Evolutionary conservation across 1,140 invertebrate species (phyloP).

Genomic region (Ips nitidus): DNA sequence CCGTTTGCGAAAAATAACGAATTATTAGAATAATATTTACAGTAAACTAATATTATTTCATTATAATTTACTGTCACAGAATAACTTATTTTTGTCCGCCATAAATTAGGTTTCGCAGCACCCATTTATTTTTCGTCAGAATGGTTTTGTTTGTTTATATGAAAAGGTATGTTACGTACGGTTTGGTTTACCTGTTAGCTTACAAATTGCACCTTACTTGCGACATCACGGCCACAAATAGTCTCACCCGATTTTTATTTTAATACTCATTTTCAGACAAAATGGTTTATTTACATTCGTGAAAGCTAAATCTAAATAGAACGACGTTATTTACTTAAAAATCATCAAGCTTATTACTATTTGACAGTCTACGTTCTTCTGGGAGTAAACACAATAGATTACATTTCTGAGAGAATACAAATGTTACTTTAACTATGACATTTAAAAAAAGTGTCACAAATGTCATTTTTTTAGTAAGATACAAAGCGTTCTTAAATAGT

Average conservation of each 20-base stretch:
- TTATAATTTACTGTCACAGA: slow-evolving; percentile 35
- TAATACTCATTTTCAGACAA: too few species aligned
- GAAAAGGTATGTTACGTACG: slow-evolving; percentile 22
- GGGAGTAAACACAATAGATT: too few species aligned
- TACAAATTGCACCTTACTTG: slow-evolving; percentile 26
- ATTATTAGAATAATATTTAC: slow-evolving; percentile 36
- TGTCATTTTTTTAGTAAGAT: too few species aligned
- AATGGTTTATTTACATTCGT: too few species aligned
- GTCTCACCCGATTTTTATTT: not conserved
- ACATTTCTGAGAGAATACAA: too few species aligned
- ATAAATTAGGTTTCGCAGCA: slow-evolving; percentile 28
- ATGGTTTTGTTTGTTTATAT: slow-evolving; percentile 30
- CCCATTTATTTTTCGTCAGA: slow-evolving; percentile 28
- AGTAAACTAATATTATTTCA: slow-evolving; percentile 33
- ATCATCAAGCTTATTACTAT: too few species aligned
- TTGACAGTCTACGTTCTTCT: too few species aligned
- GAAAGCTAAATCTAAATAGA: too few species aligned
- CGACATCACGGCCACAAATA: slow-evolving; percentile 6
- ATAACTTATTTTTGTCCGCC: slow-evolving; percentile 35
- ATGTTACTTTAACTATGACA: too few species aligned
- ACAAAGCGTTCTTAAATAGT: too few species aligned
- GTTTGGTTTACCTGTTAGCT: slow-evolving; percentile 28
- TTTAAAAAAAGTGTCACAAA: too few species aligned
- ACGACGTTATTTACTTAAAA: too few species aligned
- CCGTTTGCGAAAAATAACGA: slow-evolving; percentile 28